These are phyloP conservation scores for Ictalurus punctatus DNA, from an alignment of 2,113 vertebrate genomes.

Conservation along the genomic window DNA sequence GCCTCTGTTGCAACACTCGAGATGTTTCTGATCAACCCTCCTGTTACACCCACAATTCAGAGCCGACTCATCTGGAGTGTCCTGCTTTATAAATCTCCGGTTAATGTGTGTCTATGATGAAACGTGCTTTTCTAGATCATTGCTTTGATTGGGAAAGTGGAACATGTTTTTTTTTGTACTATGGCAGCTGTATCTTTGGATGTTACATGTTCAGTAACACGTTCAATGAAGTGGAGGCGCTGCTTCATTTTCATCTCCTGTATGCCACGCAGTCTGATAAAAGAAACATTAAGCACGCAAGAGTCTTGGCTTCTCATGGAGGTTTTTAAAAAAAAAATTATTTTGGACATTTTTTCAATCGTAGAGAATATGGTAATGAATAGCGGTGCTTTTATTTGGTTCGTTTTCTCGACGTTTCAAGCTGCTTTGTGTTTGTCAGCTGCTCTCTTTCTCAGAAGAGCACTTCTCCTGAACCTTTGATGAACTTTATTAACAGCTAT, in stretches of 20 bases:
- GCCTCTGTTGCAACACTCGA: slow-evolving; percentile 8
- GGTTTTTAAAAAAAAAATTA: too few relatives aligned
- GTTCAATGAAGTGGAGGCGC: background rate
- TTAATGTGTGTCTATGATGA: slow-evolving; percentile 23
- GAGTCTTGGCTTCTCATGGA: background rate
- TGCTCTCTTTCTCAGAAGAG: background rate
- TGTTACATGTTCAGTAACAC: background rate
- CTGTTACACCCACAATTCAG: slow-evolving; percentile 17
- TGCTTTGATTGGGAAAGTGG: slow-evolving; percentile 32
- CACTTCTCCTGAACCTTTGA: background rate
- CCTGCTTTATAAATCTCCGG: slow-evolving; percentile 25
- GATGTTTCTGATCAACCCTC: slow-evolving; percentile 19
- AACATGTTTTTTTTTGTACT: slow-evolving; percentile 4
- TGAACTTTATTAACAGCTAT: background rate
- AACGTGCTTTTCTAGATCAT: slow-evolving; percentile 41
- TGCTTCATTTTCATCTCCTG: background rate
- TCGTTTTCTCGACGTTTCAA: background rate
- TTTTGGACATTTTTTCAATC: background rate
- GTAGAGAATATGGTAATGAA: background rate
- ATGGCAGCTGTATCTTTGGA: slow-evolving; percentile 24
- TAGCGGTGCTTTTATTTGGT: background rate
- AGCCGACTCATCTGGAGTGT: slow-evolving; percentile 33
- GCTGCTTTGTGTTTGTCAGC: background rate
- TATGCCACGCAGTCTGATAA: slow-evolving; percentile 1
- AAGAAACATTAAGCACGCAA: background rate